These are phyloP conservation scores for Rhizoglyphus robini DNA, from an alignment of 1,140 invertebrate genomes.

Conservation along the genomic window DNA sequence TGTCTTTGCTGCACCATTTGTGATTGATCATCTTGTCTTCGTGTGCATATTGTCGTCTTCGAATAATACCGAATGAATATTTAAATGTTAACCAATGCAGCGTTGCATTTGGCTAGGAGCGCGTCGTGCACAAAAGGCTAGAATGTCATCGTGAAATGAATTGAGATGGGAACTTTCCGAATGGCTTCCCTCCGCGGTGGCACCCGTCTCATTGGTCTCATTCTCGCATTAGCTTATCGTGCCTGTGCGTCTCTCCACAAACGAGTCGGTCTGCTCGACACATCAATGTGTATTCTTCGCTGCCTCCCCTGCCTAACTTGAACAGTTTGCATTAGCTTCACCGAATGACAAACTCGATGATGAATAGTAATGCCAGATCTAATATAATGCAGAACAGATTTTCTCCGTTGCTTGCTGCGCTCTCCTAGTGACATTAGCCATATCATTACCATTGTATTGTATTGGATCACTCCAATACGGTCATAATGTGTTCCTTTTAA, in stretches of 20 bases:
- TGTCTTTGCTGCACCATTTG: too few species aligned
- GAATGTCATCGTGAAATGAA: background rate
- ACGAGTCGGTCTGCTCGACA: background rate
- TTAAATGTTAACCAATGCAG: too few species aligned
- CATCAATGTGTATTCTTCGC: background rate
- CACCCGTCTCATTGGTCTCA: background rate
- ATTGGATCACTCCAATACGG: too few species aligned
- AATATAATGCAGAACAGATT: background rate
- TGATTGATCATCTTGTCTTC: too few species aligned
- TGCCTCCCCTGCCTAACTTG: background rate
- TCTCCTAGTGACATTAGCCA: too few species aligned
- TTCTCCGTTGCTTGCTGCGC: background rate
- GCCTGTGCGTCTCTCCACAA: background rate
- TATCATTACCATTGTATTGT: too few species aligned
- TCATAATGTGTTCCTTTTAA: too few species aligned
- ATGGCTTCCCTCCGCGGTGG: background rate
- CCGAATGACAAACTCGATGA: conserved; percentile 6
- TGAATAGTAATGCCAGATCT: conserved; percentile 1
- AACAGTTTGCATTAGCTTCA: background rate
- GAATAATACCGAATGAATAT: too few species aligned
- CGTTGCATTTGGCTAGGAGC: background rate
- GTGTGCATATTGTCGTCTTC: too few species aligned
- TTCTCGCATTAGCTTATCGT: background rate
- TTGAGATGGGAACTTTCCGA: conserved; percentile 8
- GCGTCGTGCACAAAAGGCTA: background rate